Base-by-base conservation (phyloP, 2,113 vertebrate species). In the Myotis yumanensis region DNA sequence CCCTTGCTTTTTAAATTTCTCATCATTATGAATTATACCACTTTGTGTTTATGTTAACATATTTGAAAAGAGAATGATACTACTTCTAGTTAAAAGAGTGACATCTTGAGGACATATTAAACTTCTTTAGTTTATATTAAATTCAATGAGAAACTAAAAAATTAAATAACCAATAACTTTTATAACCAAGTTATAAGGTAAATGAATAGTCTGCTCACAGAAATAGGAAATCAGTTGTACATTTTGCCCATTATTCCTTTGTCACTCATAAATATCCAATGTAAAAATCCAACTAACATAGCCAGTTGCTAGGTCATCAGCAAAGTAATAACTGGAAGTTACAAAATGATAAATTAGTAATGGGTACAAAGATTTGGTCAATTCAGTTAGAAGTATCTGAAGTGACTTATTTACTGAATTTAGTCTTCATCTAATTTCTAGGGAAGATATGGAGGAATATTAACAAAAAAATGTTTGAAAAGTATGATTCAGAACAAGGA, bases 71-170 rank as follows among this genome's bases (percentile, higher is more conserved):
- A 69, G 5, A 92, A 23, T 75, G 54, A 62, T 81, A 32, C 10
- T 80, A n/a, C 23, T 46, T 37, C 35, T 32, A 37, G 20, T 25
- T 22, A 59, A 48, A n/a, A 72, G 8, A 76, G 7, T 23, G 59
- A 57, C 32, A 86, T 18, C 40, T 22, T 75, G 35, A 83, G 11
- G 54, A 51, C 16, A 52, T 48, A 81, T 30, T 91, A 57, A 71
- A 62, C 11, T 66, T 95, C 3, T 28, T 91, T 88, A 30, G 16
- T 48, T 76, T 72, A 43, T 86, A 18, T 10, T 57, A 52, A 68
- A 86, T 94, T 92, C 32, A 89, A 5, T 30, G 51, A 62, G 59
- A 82, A 90, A 72, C 54, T 84, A 88, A 92, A 82, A 54, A 52
- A 8, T 37, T 71, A 62, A 88, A 84, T 84, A 64, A 46, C 5